Evolutionary conservation across 2,888 invertebrate genomes (phyloP), one percentile per base, ranked within the genome.

Genomic region (Drosophila meridiana): DNA sequence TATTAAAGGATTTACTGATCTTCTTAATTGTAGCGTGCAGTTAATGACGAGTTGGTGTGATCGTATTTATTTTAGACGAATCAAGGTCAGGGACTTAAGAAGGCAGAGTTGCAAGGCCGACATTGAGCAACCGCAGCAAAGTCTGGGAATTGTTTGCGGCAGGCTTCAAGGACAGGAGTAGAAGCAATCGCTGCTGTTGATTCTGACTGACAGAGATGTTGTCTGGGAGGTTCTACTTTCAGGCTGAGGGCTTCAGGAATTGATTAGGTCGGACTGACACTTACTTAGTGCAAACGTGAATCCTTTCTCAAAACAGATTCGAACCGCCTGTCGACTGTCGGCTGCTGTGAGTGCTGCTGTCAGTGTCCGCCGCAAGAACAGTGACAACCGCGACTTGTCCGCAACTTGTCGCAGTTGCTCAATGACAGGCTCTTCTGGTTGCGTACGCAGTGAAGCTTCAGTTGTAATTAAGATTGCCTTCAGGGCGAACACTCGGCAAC

Each of bases 401-500:
- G 13, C 52, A 13, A 36, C 52, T 36, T 52, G 52, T 26, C 52
- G 26, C 52, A 52, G 36, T 52, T 52, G 20, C 52, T 52, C 20
- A 52, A 34, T 20, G 34, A 36, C 34, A 36, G 52, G 52, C 52
- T 36, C 52, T 20, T 52, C 52, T 36, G 34, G 26, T 36, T 52
- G 50, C 50, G 50, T 20, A 11, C 34, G 52, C 52, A 36, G 11
- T 26, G 50, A 34, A 34, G 34, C 52, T 36, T 52, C 52, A 36
- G 52, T 11, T 52, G 34, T n/a, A 52, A 52, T 36, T 52, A 26
- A 36, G 20, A 52, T 52, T 36, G 52, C 36, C 52, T 52, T 52
- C 36, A 26, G 52, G 52, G 52, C 52, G 52, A 36, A 26, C 34
- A 52, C 34, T 20, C 50, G 20, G 32, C 50, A 34, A 5, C 34